phyloP scores from a whole-genome alignment of 2,888 invertebrate species.

The Ceratothoa steindachneri region DNA sequence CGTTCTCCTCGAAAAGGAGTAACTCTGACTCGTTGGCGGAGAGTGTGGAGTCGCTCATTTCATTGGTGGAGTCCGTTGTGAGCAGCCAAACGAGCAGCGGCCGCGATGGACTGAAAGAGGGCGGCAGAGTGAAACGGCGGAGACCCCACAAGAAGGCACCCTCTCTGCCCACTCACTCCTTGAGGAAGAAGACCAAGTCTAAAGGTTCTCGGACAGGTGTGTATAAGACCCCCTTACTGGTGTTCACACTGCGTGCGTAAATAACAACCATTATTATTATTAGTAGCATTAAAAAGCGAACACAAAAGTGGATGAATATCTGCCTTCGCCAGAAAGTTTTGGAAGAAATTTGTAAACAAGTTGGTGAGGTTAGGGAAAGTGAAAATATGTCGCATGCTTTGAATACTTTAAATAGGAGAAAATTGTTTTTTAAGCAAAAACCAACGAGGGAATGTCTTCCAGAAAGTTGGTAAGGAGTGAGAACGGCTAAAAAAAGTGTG shows the following conservation, averaged over 20 bases:
- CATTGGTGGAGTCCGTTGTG: constrained; percentile 33
- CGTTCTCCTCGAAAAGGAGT: background rate
- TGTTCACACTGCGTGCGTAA: no score
- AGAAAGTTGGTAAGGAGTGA: background rate
- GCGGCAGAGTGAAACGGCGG: constrained; percentile 27
- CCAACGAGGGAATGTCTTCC: background rate
- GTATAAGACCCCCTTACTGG: background rate
- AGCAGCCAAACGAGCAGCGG: constrained; percentile 39
- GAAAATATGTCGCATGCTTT: no score
- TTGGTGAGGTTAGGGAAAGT: background rate
- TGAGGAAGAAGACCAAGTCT: constrained; percentile 19
- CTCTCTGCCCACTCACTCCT: constrained; percentile 39
- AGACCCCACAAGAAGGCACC: constrained; percentile 36
- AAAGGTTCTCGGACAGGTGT: background rate
- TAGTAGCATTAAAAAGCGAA: no score
- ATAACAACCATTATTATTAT: no score
- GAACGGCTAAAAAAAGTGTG: background rate
- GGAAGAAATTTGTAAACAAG: background rate
- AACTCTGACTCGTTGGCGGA: constrained; percentile 12
- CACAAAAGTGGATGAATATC: background rate
- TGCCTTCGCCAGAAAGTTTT: background rate
- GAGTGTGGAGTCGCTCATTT: constrained; percentile 29
- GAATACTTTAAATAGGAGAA: no score
- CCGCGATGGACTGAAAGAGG: constrained; percentile 1
- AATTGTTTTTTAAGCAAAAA: no score